Conservation (phyloP, 1,140 invertebrate genomes). For the Tenebrio molitor region DNA sequence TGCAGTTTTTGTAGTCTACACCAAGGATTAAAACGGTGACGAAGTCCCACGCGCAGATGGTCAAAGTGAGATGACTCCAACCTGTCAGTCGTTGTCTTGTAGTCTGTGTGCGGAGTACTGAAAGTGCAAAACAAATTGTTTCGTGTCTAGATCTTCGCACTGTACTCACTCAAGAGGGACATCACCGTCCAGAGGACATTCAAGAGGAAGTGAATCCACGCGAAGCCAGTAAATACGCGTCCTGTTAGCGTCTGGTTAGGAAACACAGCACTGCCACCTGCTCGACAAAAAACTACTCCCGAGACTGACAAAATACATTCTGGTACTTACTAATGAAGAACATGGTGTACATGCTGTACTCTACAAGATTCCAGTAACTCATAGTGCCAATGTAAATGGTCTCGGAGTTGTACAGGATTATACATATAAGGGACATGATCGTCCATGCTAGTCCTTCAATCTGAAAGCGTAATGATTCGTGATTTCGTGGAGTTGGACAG, state of each 20-base stretch:
- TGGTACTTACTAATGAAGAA: not conserved
- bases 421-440: not conserved
- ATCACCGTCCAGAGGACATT: not conserved
- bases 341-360: too few relatives aligned
- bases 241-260: constrained; percentile 1
- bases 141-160: constrained; percentile 4
- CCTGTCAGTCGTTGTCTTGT: not conserved
- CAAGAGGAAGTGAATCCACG: constrained; percentile 28
- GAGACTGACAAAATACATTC: too few relatives aligned
- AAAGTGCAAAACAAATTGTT: not conserved
- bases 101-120: not conserved
- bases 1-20: constrained; percentile 59
- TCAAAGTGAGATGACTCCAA: constrained; percentile 61
- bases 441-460: not conserved
- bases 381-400: too few relatives aligned
- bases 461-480: too few relatives aligned
- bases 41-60: constrained; percentile 63
- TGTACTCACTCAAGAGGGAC: not conserved
- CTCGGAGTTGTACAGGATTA: not conserved
- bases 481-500: too few relatives aligned
- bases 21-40: constrained; percentile 63
- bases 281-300: too few relatives aligned
- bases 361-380: too few relatives aligned
- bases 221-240: constrained; percentile 31
- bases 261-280: too few relatives aligned